phyloP scores from a whole-genome alignment of 2,797 vertebrate species.

The Calcarius lapponicus region DNA sequence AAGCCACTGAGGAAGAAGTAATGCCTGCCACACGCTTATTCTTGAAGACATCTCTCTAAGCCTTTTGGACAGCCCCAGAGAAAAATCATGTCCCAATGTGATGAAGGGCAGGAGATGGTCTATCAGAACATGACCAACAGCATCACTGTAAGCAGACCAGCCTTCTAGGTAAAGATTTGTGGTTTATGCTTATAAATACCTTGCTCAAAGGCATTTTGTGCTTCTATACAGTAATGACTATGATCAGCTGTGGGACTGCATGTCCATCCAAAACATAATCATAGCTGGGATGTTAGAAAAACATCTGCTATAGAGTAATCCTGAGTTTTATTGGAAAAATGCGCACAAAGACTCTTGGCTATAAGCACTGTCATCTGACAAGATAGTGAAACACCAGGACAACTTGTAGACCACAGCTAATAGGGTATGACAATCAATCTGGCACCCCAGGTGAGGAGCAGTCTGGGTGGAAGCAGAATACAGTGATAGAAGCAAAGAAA shows the following conservation, averaged over 20 bases:
- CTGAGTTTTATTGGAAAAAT: not conserved
- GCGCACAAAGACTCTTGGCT: not conserved
- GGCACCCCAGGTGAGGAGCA: not conserved
- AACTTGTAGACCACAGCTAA: not conserved
- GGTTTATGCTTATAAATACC: constrained; percentile 8
- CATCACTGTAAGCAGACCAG: constrained; percentile 7
- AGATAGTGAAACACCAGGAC: not conserved
- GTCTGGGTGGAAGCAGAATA: not conserved
- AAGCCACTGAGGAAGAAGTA: constrained; percentile 56
- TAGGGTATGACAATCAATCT: not conserved
- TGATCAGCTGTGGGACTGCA: not conserved
- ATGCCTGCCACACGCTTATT: constrained; percentile 39
- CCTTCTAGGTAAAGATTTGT: constrained; percentile 49
- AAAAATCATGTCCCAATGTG: constrained; percentile 26
- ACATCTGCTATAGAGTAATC: not conserved
- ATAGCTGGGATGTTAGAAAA: not conserved
- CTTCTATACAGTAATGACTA: not conserved
- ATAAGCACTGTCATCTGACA: not conserved
- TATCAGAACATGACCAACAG: not conserved
- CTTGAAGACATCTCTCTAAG: constrained; percentile 36
- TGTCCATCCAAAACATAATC: not conserved
- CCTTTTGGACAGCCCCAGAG: constrained; percentile 42
- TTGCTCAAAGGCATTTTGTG: constrained; percentile 5
- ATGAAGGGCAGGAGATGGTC: not conserved
- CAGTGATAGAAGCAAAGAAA: not conserved